phyloP scores from a whole-genome alignment of 2,888 invertebrate genomes.

The Lasioglossum leucozonium region DNA sequence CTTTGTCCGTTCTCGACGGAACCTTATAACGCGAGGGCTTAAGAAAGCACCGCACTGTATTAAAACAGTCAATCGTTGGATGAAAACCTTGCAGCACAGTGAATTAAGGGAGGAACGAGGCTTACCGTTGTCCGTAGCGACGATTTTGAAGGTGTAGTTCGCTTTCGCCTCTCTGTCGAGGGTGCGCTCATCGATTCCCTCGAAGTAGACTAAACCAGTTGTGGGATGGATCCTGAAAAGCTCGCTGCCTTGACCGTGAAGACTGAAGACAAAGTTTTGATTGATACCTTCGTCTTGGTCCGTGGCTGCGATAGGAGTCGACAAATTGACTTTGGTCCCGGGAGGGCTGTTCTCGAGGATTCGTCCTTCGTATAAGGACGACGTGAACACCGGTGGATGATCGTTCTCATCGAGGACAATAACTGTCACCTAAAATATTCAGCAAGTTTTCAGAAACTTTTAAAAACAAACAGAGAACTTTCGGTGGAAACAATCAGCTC shows the following conservation, averaged over 20 bases:
- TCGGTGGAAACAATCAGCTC: background rate
- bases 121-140: constrained; percentile 89
- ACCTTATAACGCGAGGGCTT: background rate
- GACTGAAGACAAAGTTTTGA: constrained; percentile 88
- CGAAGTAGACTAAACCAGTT: constrained; percentile 87
- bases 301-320: constrained; percentile 88
- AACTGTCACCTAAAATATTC: constrained; percentile 86
- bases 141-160: constrained; percentile 89
- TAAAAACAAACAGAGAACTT: background rate
- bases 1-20: background rate
- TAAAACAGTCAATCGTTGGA: background rate
- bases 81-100: background rate
- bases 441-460: background rate
- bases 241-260: constrained; percentile 91
- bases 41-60: background rate
- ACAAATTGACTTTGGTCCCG: constrained; percentile 90
- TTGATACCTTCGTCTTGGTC: constrained; percentile 91
- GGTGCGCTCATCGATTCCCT: constrained; percentile 84
- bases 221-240: constrained; percentile 89
- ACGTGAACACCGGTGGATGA: constrained; percentile 92
- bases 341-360: constrained; percentile 91
- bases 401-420: constrained; percentile 95
- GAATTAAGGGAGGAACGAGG: background rate
- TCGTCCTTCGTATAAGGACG: constrained; percentile 89
- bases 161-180: constrained; percentile 91